phyloP scores from a whole-genome alignment of 2,888 invertebrate species.

The Teinopalpus imperialis region DNA sequence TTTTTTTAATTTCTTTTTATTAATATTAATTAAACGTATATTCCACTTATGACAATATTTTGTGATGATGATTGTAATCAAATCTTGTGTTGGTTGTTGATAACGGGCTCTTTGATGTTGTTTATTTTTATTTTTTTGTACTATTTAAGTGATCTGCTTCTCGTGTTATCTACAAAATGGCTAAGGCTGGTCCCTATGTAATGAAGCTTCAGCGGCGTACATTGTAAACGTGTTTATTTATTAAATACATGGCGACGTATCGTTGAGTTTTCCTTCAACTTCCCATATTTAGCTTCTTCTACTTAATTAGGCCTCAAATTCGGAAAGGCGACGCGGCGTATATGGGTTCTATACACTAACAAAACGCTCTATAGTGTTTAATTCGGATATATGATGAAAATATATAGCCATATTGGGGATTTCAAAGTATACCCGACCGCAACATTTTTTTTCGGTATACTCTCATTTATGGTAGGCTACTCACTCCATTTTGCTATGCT shows the following conservation, averaged over 20 bases:
- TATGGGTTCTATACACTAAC: too few relatives aligned
- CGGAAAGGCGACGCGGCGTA: too few relatives aligned
- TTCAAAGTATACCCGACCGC: too few relatives aligned
- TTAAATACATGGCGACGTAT: conserved; percentile 58
- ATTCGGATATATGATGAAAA: too few relatives aligned
- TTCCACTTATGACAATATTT: conserved; percentile 11
- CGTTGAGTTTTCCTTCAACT: conserved; percentile 18
- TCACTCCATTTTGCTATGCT: too few relatives aligned
- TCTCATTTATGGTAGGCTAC: too few relatives aligned
- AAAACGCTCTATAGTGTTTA: too few relatives aligned
- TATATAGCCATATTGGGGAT: too few relatives aligned
- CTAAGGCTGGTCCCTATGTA: conserved; percentile 55
- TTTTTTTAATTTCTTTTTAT: too few relatives aligned
- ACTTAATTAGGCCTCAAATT: too few relatives aligned
- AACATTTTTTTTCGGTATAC: too few relatives aligned
- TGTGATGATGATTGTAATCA: conserved; percentile 10
- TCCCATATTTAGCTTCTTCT: too few relatives aligned
- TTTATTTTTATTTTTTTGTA: conserved; percentile 18
- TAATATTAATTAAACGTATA: conserved; percentile 1
- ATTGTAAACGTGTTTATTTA: conserved; percentile 72
- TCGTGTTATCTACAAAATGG: conserved; percentile 34
- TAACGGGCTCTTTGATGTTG: conserved; percentile 6
- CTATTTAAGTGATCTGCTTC: conserved; percentile 33
- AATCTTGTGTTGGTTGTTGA: neutral
- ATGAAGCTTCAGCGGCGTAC: conserved; percentile 60